Conservation (phyloP, 30 jellyfish, hydroid and myxozoan species). For the Clytia hemisphaerica region DNA sequence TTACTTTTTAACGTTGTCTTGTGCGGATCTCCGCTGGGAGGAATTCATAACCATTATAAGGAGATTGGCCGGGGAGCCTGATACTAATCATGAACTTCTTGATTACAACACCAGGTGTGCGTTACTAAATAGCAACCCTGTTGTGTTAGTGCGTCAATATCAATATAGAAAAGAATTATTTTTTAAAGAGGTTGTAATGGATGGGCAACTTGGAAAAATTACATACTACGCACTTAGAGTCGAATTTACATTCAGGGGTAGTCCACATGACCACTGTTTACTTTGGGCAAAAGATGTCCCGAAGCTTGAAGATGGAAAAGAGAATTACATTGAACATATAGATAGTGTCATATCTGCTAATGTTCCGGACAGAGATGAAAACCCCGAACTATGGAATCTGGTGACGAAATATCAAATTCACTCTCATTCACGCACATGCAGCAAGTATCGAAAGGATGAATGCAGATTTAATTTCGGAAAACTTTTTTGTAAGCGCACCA, state of each 20-base stretch:
- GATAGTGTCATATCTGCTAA: background rate
- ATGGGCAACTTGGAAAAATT: background rate
- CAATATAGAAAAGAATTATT: slow-evolving; percentile 8
- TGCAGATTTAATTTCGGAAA: too few species aligned
- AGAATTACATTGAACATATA: background rate
- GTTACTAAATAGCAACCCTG: slow-evolving; percentile 13
- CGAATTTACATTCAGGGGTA: background rate
- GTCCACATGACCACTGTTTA: slow-evolving; percentile 9
- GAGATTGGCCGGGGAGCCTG: background rate
- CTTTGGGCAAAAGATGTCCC: slow-evolving; percentile 8
- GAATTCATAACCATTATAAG: background rate
- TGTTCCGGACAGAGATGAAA: background rate
- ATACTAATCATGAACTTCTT: background rate
- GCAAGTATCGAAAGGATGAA: too few species aligned
- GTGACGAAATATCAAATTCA: too few species aligned
- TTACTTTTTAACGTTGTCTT: slow-evolving; percentile 4
- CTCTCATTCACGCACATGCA: too few species aligned
- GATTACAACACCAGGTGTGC: background rate
- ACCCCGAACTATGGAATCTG: background rate
- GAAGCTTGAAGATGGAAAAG: background rate
- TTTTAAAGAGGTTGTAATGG: slow-evolving; percentile 3
- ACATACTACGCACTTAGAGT: slow-evolving; percentile 5
- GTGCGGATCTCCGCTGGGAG: slow-evolving; percentile 24
- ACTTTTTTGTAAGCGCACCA: too few species aligned
- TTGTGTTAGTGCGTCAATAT: slow-evolving; percentile 1